phyloP scores from a whole-genome alignment of 2,113 vertebrate genomes.

The Barnardius zonarius region DNA sequence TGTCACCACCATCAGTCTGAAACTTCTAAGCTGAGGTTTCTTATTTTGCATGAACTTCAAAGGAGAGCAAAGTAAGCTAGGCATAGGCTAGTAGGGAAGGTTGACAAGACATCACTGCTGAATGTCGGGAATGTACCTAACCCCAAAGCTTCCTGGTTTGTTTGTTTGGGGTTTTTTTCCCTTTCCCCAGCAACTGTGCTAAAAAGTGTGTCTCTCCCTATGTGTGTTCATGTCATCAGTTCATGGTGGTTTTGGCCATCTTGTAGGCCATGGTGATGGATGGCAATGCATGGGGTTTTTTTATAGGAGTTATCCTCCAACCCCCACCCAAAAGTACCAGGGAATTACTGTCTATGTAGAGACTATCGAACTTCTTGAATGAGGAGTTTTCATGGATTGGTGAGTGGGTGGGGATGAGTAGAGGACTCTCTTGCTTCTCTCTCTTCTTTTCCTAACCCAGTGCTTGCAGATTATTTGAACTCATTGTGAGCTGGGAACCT shows the following conservation, averaged over 20 bases:
- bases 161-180: not conserved
- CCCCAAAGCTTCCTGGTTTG: not conserved
- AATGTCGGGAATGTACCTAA: not conserved
- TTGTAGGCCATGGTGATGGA: not conserved
- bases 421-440: not conserved
- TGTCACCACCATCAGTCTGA: rapidly evolving
- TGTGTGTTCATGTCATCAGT: rapidly evolving
- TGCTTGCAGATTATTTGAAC: not conserved
- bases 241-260: not conserved
- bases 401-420: not conserved
- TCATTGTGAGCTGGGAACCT: not conserved
- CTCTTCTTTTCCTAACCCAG: not conserved
- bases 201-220: not conserved
- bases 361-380: not conserved
- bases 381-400: not conserved
- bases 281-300: rapidly evolving
- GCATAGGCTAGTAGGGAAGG: not conserved
- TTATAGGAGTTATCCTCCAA: not conserved
- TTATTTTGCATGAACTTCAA: not conserved
- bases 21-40: not conserved
- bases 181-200: not conserved
- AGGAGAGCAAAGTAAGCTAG: not conserved
- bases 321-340: not conserved
- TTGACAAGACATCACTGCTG: not conserved
- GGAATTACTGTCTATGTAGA: not conserved